phyloP scores from a whole-genome alignment of 2,888 invertebrate genomes.

The Pheosia tremula region DNA sequence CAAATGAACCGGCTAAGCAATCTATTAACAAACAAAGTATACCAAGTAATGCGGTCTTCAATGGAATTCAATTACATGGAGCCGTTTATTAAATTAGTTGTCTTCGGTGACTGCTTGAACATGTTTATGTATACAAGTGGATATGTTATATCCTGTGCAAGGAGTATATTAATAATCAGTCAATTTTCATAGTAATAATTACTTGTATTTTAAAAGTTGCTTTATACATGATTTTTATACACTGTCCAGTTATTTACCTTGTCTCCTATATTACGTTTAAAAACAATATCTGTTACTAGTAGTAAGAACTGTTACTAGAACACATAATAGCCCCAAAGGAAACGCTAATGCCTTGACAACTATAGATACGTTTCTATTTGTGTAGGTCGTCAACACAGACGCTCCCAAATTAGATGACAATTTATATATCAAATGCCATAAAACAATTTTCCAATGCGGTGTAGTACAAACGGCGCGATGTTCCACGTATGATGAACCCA shows the following conservation, averaged over 20 bases:
- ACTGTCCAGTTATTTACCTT: too few species aligned
- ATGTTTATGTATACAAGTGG: neutral
- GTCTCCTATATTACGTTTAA: too few species aligned
- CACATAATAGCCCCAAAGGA: conserved; percentile 1
- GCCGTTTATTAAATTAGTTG: conserved; percentile 8
- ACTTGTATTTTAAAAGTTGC: too few species aligned
- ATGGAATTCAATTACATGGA: conserved; percentile 4
- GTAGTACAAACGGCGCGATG: conserved; percentile 43
- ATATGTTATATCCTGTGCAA: neutral
- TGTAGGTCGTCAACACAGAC: conserved; percentile 27
- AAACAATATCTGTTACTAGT: too few species aligned
- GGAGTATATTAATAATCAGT: neutral
- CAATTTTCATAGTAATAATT: too few species aligned
- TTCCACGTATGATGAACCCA: conserved; percentile 39
- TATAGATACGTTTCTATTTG: conserved; percentile 19
- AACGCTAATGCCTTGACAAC: conserved; percentile 26
- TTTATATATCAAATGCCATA: conserved; percentile 43
- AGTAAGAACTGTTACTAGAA: too few species aligned
- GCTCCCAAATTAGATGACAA: conserved; percentile 40
- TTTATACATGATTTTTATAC: too few species aligned
- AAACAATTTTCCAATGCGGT: conserved; percentile 54
- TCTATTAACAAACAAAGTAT: conserved; percentile 35
- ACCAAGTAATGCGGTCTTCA: conserved; percentile 8
- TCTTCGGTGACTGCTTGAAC: conserved; percentile 1
- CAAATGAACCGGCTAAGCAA: conserved; percentile 31